Evolutionary conservation across 1,140 invertebrate genomes (phyloP).

Genomic region (Hormaphis cornu): DNA sequence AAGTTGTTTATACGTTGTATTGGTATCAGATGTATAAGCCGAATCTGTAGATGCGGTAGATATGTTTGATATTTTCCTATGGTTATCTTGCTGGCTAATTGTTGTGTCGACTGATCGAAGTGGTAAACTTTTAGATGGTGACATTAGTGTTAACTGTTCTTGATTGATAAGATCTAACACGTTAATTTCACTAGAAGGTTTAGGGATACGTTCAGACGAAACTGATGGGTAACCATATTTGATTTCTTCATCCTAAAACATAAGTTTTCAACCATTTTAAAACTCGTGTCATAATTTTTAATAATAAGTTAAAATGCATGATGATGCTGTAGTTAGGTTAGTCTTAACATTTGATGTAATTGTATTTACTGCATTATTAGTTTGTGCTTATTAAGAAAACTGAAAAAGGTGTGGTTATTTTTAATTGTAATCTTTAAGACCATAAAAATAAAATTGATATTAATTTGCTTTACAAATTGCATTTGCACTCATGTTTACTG

Average conservation of each 20-base stretch:
- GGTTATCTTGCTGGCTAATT: constrained; percentile 26
- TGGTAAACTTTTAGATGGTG: constrained; percentile 14
- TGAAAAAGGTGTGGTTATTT: too few relatives aligned
- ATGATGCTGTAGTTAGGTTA: neutral
- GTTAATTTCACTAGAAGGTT: constrained; percentile 22
- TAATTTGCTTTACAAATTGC: too few relatives aligned
- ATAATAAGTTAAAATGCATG: neutral
- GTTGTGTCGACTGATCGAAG: constrained; percentile 23
- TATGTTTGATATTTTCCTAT: constrained; percentile 34
- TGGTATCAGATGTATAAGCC: constrained; percentile 21
- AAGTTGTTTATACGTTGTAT: constrained; percentile 12
- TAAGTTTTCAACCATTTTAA: neutral
- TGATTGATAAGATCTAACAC: constrained; percentile 25
- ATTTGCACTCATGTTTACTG: too few relatives aligned
- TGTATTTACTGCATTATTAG: too few relatives aligned
- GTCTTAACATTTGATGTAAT: too few relatives aligned
- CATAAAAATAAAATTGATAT: too few relatives aligned
- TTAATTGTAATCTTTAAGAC: too few relatives aligned
- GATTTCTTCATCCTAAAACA: constrained; percentile 9
- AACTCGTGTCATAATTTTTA: neutral
- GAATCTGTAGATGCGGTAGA: constrained; percentile 30
- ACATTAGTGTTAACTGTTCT: neutral
- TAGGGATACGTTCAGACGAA: neutral
- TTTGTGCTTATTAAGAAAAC: too few relatives aligned
- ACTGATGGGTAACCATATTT: neutral